Base-by-base conservation (phyloP, 2,113 vertebrate genomes). In the Ondatra zibethicus region DNA sequence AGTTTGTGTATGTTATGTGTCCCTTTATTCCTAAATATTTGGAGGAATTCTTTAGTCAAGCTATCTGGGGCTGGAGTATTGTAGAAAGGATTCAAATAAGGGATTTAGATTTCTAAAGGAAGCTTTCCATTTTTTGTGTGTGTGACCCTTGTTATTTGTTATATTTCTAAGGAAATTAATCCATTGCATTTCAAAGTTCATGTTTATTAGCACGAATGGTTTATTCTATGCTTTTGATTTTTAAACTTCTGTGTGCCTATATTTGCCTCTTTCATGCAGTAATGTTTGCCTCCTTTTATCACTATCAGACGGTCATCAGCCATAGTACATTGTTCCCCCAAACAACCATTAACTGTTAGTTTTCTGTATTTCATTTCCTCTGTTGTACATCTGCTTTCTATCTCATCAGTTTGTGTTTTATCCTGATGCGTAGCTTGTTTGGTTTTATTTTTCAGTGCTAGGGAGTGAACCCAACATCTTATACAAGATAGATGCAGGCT, bases 111-210 rank as follows among this genome's bases (percentile, higher is more conserved):
- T 78, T 93, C n/a, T 89, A 82, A 55, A 81, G 45, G 39, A 76
- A 17, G 55, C 5, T 72, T 87, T 90, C 7, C 3, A 36, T 31
- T 75, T 75, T 86, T 66, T 66, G 17, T 50, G 65, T 50, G 45
- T 50, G 17, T 65, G 9, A 39, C 50, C 85, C 14, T 75, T 92
- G 25, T 58, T 88, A 61, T 68, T 17, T 80, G 14, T 17, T 52
- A 4, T 82, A 68, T 84, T 94, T 91, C 89, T 87, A 94, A 61
- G 73, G 39, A 85, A 31, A 82, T 52, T 58, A 92, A 87, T 82
- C 19, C 39, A 73, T 29, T 58, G 10, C 25, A 58, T 77, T 47
- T 91, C 47, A 36, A 73, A 72, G 91, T 91, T 88, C 55, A 85
- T 68, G 65, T 66, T 77, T 73, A 61, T 84, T 91, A 39, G 4